Evolutionary conservation across 1,140 invertebrate genomes (phyloP), one percentile per base, ranked within the genome.

Genomic region (Pseudomyrmex cubaensis): DNA sequence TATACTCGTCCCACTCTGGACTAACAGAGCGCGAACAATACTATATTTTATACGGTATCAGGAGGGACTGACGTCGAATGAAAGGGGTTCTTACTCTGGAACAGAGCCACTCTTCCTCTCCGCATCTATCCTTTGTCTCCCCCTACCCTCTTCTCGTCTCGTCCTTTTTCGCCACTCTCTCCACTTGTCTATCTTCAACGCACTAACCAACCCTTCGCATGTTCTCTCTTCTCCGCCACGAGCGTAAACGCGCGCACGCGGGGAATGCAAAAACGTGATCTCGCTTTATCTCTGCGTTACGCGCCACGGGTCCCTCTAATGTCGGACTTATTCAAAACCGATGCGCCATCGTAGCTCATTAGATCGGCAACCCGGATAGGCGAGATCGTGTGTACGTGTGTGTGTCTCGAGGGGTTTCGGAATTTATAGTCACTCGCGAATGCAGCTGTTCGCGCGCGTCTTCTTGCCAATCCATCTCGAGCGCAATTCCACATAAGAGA

Each of bases 11-110:
- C 91, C 90, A 91, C 90, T 92, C 85, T 82, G 82, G 80, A 80
- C 90, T 91, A 92, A 92, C 89, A 92, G 89, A 91, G 91, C 90
- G 91, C 91, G 91, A 92, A 92, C 91, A 92, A 92, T 92, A 89
- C 91, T 90, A 92, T 92, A 92, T 92, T 91, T 92, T 92, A 92
- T 92, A 91, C 84, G 91, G 86, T 92, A 92, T 92, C 91, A 89
- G 85, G 48, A 91, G 88, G 90, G 89, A 83, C 69, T 84, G 84
- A 89, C 84, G 76, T 86, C 83, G 66, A 90, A 85, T 85, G 89
- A 91, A 90, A 91, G 87, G 90, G 90, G 90, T 91, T 87, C 90
- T 61, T 74, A 86, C 75, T 87, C 85, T 83, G 70, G 56, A 86
- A 85, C 87, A 86, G 84, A 76, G 54, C 67, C 75, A 59, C 83